Evolutionary conservation across 1,140 invertebrate genomes (phyloP), one percentile per base, ranked within the genome.

Genomic region (Pristionchus pacificus): DNA sequence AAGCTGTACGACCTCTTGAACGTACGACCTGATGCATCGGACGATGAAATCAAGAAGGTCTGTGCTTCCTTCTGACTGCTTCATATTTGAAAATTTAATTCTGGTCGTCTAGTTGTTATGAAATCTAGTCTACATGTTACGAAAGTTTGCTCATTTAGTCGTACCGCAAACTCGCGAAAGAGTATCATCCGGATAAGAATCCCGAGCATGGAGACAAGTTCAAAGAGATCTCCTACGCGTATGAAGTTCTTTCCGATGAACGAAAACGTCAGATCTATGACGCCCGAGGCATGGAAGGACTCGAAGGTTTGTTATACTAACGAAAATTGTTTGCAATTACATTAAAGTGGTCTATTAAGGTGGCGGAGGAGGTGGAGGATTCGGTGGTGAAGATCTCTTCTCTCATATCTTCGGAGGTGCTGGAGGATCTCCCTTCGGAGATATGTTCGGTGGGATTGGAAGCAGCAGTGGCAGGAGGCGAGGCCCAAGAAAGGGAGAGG

Each of bases 121-220:
- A 61, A 68, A 14, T 27, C 24, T 19, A 14, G 15, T 58, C 29
- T 13, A 15, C 15, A 59, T 55, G 32, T 38, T 63, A 61, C 1
- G 29, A 0, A 27, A 49, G 64, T 55, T 59, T 65, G 60, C 30
- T 64, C 32, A 75, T 79, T 68, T 75, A 92, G 91, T 89, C 89
- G 76, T 93, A 93, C 85, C 88, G 90, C 70, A 91, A 91, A 85
- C 84, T 93, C 77, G 91, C 91, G 2, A 92, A 91, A 85, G 90
- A 92, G 87, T 92, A 89, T 84, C 91, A 93, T 86, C 91, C 91
- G 27, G 91, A 93, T 78, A 93, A 92, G 83, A 93, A 93, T 85
- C 90, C 90, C 28, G 89, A 89, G 74, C 89, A 90, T 69, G 91
- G 90, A 60, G 91, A 92, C 75, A 90, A 90, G 76, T 83, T 93